Conservation (phyloP, 2,888 invertebrate genomes). For the Tipula vernalis region DNA sequence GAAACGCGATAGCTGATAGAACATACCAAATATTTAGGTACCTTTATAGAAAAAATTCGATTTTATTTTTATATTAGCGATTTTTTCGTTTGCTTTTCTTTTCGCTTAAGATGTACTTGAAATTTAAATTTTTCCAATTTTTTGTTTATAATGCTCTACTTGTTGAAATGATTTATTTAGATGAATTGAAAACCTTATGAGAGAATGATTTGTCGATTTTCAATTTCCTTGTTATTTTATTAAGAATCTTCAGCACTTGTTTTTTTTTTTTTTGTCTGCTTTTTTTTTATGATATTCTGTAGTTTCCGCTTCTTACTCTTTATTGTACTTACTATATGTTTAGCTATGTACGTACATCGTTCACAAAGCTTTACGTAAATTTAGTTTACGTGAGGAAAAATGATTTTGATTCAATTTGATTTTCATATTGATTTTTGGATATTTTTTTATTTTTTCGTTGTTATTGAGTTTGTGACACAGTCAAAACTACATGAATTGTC, state of each 20-base stretch:
- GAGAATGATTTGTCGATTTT: background rate
- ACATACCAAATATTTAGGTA: background rate
- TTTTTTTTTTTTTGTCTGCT: background rate
- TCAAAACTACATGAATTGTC: too few species aligned
- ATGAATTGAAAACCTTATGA: background rate
- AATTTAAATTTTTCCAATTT: background rate
- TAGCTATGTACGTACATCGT: background rate
- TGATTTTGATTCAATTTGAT: background rate
- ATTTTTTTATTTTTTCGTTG: background rate
- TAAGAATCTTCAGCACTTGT: background rate
- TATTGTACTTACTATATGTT: background rate
- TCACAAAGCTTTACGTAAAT: background rate
- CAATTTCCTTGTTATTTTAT: background rate
- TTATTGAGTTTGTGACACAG: too few species aligned
- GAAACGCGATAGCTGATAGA: background rate
- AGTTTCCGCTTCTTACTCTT: background rate
- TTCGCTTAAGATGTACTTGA: background rate
- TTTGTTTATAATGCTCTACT: background rate
- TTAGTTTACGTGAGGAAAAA: background rate
- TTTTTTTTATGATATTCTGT: background rate
- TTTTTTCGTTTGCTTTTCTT: background rate
- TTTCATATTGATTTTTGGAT: background rate
- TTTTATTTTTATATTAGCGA: background rate
- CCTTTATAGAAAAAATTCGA: background rate
- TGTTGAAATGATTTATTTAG: conserved; percentile 4